Percentiles rank a stretch among this genome's conserved stretches.
Evolutionary conservation across 2,113 vertebrate species (phyloP).

Genomic region (Oxyruncus cristatus): DNA sequence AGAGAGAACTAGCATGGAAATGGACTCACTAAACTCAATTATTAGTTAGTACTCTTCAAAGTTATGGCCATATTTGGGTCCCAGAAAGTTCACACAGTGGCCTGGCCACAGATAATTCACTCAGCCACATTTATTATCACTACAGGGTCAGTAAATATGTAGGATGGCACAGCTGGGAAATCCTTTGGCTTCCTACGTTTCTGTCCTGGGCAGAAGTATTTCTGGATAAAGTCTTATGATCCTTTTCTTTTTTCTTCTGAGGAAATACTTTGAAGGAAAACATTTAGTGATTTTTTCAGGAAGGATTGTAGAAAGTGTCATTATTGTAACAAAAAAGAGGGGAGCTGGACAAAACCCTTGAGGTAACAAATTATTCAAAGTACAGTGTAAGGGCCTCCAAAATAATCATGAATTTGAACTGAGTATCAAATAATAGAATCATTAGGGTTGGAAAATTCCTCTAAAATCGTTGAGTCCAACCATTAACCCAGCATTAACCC

Average conservation of each 20-base stretch:
- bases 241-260: neutral
- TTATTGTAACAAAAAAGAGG: neutral
- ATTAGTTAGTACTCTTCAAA: neutral
- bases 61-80: neutral
- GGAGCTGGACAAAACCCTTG: neutral
- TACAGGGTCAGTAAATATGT: rapidly evolving
- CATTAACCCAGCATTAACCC: neutral
- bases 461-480: neutral
- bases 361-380: neutral
- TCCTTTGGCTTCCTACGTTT: neutral
- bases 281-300: neutral
- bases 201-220: neutral
- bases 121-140: neutral
- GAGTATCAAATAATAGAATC: neutral
- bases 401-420: neutral
- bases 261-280: neutral
- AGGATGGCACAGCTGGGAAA: neutral
- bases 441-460: neutral
- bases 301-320: neutral
- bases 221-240: neutral
- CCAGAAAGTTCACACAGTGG: neutral
- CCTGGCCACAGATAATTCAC: neutral
- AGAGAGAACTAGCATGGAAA: neutral
- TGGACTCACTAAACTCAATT: neutral
- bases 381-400: neutral